Percentiles rank a stretch among this genome's conserved stretches.
These are phyloP conservation scores for Acropternis orthonyx DNA, from an alignment of 2,797 vertebrate genomes.

Conservation along the genomic window DNA sequence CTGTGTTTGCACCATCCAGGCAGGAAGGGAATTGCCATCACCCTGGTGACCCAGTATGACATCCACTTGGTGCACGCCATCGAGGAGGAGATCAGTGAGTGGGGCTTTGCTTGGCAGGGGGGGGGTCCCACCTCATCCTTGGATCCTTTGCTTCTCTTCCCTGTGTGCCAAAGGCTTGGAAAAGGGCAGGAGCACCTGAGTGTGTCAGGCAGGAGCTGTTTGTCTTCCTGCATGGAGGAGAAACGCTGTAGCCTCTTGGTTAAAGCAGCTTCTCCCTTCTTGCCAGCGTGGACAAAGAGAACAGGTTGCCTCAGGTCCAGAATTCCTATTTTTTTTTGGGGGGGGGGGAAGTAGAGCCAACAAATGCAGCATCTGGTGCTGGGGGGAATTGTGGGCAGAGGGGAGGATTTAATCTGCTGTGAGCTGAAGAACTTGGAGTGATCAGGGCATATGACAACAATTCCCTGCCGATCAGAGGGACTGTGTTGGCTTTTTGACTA, in stretches of 20 bases:
- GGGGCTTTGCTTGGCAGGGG: no score
- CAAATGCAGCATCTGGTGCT: background rate
- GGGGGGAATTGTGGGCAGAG: background rate
- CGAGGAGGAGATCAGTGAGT: constrained; percentile 88
- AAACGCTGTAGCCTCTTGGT: fast-evolving
- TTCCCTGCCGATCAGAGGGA: background rate
- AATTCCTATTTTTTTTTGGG: no score
- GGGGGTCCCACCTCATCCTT: no score
- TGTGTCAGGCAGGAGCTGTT: background rate
- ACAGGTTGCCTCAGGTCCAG: background rate
- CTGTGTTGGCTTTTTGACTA: background rate
- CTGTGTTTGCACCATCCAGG: constrained; percentile 71
- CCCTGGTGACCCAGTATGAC: constrained; percentile 96
- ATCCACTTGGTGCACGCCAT: constrained; percentile 92
- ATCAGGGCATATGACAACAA: fast-evolving
- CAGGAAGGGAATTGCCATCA: constrained; percentile 88
- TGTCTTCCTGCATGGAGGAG: background rate
- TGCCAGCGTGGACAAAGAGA: background rate
- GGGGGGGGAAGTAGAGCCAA: background rate
- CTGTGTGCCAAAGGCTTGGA: no score
- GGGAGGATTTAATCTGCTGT: background rate
- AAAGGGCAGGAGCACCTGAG: background rate
- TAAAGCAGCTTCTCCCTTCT: background rate
- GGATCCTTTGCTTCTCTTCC: no score
- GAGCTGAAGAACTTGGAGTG: background rate